Evolutionary conservation across 2,888 invertebrate genomes (phyloP), one percentile per base, ranked within the genome.

Genomic region (Diadegma fenestrale): DNA sequence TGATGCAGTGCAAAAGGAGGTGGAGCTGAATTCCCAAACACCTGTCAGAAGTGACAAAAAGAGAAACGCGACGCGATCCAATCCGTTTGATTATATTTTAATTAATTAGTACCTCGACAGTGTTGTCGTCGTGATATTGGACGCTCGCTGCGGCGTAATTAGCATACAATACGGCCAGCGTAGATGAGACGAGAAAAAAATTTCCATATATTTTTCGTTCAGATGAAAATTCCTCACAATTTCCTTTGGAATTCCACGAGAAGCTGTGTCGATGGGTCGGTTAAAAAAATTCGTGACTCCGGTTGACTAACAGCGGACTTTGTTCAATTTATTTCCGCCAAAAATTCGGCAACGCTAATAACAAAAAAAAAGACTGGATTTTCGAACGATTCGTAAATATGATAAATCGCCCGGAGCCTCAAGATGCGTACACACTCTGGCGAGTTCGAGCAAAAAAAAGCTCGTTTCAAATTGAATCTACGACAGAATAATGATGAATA

Each of bases 31-130:
- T 77, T 72, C 48, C 48, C 80, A 37, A 45, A 8, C 58, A 30
- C 22, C n/a, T 66, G 63, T 37, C 54, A 30, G 51, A 72, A 71
- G 72, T 72, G 58, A 72, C 71, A 51, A 33, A 43, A 82, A 82
- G 45, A 71, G 69, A 75, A 71, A 45, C 54, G 68, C 58, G 80
- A 51, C 19, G 30, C 10, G 64, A 64, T 63, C 76, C 80, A 54
- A 73, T 78, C 33, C 45, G 58, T 75, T 85, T 85, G 71, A 81
- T 81, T 81, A 78, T 68, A 66, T 78, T 81, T 85, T 81, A 78
- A 81, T 85, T 85, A 85, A 85, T 85, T 81, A 81, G 75, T 75
- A 19, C 69, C 75, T 68, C 73, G n/a, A 30, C 73, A 63, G 63
- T 78, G 75, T 85, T 72, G 1, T 19, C 19, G 19, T 43, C 17